Evolutionary conservation across 2,888 invertebrate genomes (phyloP).

Genomic region (Thyatira batis): DNA sequence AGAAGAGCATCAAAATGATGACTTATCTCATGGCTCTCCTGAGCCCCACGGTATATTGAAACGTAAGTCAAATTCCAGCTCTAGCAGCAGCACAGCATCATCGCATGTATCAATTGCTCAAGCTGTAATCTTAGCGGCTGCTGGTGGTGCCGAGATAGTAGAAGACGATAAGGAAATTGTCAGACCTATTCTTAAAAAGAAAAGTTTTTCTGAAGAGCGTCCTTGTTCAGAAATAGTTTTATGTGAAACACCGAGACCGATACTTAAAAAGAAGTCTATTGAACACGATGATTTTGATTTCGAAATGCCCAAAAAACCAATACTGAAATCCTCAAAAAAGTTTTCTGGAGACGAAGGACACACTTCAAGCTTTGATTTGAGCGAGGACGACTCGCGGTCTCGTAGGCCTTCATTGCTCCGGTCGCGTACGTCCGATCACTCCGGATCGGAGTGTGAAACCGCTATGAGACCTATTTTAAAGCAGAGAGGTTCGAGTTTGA

Average conservation of each 20-base stretch:
- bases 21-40: constrained; percentile 84
- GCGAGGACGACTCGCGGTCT: constrained; percentile 80
- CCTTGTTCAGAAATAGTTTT: constrained; percentile 75
- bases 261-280: constrained; percentile 93
- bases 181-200: constrained; percentile 92
- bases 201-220: constrained; percentile 87
- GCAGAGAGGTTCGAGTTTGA: constrained; percentile 83
- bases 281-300: constrained; percentile 89
- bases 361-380: constrained; percentile 79
- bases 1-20: constrained; percentile 84
- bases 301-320: constrained; percentile 88
- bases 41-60: constrained; percentile 91
- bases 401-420: constrained; percentile 81
- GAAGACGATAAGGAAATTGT: constrained; percentile 84
- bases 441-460: constrained; percentile 81
- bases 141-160: constrained; percentile 81
- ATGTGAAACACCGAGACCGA: constrained; percentile 86
- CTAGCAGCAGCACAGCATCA: constrained; percentile 84
- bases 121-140: constrained; percentile 85
- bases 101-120: constrained; percentile 87
- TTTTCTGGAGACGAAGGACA: constrained; percentile 84
- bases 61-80: constrained; percentile 88
- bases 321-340: constrained; percentile 88
- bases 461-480: constrained; percentile 85
- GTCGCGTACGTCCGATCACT: constrained; percentile 79